phyloP scores from a whole-genome alignment of 2,888 invertebrate genomes.

The Heliconius charithonia region DNA sequence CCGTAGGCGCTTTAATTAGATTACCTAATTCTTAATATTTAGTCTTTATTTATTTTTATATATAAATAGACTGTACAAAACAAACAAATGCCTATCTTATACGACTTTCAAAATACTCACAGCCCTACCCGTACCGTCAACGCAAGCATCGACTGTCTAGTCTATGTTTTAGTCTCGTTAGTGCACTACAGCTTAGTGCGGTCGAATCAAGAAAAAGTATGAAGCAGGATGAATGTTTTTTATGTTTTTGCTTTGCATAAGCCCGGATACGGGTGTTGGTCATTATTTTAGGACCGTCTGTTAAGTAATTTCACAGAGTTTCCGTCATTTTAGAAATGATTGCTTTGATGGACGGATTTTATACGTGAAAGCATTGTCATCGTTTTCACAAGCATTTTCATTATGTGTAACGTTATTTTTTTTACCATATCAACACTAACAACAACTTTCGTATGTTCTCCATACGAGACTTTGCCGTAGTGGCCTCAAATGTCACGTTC shows the following conservation, averaged over 20 bases:
- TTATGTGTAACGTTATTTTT: background rate
- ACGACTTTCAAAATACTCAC: background rate
- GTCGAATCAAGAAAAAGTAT: constrained; percentile 1
- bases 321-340: background rate
- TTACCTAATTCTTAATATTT: constrained; percentile 23
- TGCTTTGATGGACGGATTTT: background rate
- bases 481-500: background rate
- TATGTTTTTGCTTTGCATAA: background rate
- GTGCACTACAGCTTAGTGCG: constrained; percentile 1
- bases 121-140: background rate
- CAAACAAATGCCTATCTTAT: too few relatives aligned
- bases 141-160: background rate
- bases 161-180: constrained; percentile 4
- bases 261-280: background rate
- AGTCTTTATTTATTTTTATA: constrained; percentile 22
- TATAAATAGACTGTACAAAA: too few relatives aligned
- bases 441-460: too few relatives aligned
- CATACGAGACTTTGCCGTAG: background rate
- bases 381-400: background rate
- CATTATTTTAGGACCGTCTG: too few relatives aligned
- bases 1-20: constrained; percentile 43
- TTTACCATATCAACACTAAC: too few relatives aligned
- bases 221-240: background rate
- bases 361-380: too few relatives aligned
- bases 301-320: too few relatives aligned